Evolutionary conservation across 2,888 invertebrate species (phyloP), one percentile per base, ranked within the genome.

Genomic region (Ceratothoa steindachneri): DNA sequence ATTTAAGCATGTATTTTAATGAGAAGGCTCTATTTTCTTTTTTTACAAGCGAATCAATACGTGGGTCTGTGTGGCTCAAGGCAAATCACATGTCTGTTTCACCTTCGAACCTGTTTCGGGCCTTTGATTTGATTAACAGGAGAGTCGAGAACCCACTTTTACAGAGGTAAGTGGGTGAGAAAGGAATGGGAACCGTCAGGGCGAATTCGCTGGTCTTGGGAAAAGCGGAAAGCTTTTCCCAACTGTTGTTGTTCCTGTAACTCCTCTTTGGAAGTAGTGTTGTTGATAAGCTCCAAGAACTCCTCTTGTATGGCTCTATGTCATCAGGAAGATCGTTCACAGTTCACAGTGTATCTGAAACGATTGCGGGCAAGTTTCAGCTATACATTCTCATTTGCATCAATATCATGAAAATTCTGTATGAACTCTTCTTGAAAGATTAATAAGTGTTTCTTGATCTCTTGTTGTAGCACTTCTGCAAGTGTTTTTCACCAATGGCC

Each of bases 401-500:
- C n/a, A n/a, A n/a, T n/a, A n/a, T n/a, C n/a, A n/a, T n/a, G n/a
- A n/a, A n/a, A 27, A 19, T 41, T 22, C 22, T 41, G 27, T 30
- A 9, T 41, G 41, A 41, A 41, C 41, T 15, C 15, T 41, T 41
- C 9, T 41, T 41, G 9, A 15, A 41, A 15, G 41, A 7, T 41
- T 41, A 15, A 41, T 7, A 41, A 41, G 41, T 41, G 41, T 15
- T 41, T 15, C 7, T 1, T 68, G 68, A 51, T 68, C 31, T 68
- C 68, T 68, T 41, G 41, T 41, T 41, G 41, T 15, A 67, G 15
- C 67, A 29, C 67, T 30, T 67, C 67, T 30, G 67, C 67, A 67
- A 67, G 67, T 68, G 68, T 30, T 68, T 68, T 41, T 68, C 51
- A 41, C 31, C n/a, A n/a, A n/a, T n/a, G n/a, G n/a, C n/a, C n/a